phyloP scores from a whole-genome alignment of 2,888 invertebrate species.

The Himalopsyche japonica region DNA sequence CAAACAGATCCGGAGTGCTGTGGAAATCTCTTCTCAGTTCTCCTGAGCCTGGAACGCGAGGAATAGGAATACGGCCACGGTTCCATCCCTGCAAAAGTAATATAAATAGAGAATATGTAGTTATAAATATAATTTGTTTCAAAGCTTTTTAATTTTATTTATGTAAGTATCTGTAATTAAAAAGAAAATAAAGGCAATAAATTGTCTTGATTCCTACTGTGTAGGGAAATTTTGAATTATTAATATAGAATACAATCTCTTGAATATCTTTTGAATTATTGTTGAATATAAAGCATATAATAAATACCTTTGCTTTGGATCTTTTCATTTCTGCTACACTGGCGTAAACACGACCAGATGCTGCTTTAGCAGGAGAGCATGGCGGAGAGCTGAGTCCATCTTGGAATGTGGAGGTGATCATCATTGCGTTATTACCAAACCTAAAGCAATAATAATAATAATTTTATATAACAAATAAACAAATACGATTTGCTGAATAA shows the following conservation, averaged over 20 bases:
- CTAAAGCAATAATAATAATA: constrained; percentile 44
- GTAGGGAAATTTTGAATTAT: too few species aligned
- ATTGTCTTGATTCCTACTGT: too few species aligned
- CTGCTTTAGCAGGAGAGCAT: constrained; percentile 68
- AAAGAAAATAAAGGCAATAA: too few species aligned
- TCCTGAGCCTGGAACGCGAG: constrained; percentile 51
- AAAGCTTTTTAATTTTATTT: too few species aligned
- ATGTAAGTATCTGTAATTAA: too few species aligned
- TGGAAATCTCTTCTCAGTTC: constrained; percentile 81
- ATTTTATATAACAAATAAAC: background rate
- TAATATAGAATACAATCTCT: too few species aligned
- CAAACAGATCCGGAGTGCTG: constrained; percentile 82
- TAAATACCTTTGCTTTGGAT: constrained; percentile 68
- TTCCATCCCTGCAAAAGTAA: constrained; percentile 55
- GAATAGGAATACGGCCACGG: constrained; percentile 55
- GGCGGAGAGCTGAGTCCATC: constrained; percentile 66
- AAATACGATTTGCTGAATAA: background rate
- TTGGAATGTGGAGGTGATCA: constrained; percentile 79
- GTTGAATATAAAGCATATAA: too few species aligned
- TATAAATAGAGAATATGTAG: too few species aligned
- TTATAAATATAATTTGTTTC: too few species aligned
- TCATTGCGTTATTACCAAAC: constrained; percentile 58
- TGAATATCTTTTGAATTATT: too few species aligned
- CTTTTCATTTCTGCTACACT: constrained; percentile 96
- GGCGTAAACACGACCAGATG: constrained; percentile 76